These are phyloP conservation scores for Jaculus jaculus DNA, from an alignment of 2,113 vertebrate species.

Conservation along the genomic window DNA sequence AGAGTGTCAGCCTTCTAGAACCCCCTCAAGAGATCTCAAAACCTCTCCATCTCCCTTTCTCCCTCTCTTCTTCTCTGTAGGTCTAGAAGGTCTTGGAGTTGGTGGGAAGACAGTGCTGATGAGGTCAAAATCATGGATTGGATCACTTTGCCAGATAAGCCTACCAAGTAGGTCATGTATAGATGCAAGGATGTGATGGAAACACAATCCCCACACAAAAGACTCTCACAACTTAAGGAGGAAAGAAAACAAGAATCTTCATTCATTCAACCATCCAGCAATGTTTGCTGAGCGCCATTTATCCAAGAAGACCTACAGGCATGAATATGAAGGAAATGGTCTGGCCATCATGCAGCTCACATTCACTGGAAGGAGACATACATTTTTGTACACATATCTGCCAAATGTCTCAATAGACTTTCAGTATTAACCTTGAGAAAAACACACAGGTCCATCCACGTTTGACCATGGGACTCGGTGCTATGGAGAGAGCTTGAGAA, in stretches of 20 bases:
- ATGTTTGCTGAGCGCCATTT: background rate
- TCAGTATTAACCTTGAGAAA: background rate
- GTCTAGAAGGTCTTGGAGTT: background rate
- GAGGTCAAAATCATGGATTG: background rate
- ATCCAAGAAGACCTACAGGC: background rate
- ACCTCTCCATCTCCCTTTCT: fast-evolving
- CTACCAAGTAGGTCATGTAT: background rate
- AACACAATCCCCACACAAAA: background rate
- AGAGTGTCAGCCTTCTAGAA: background rate
- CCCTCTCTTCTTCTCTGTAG: background rate
- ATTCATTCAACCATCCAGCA: background rate
- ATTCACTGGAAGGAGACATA: background rate
- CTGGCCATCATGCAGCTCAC: background rate
- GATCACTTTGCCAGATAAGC: background rate
- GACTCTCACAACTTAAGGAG: background rate
- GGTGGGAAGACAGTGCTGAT: background rate
- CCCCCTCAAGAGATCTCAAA: background rate
- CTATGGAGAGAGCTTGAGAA: background rate
- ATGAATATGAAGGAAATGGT: background rate
- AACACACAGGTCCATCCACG: background rate
- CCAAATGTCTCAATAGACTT: background rate
- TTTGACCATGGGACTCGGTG: too few species aligned
- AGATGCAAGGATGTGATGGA: background rate
- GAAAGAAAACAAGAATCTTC: background rate
- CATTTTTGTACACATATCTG: background rate